Evolutionary conservation across 2,888 invertebrate species (phyloP).

Genomic region (Sphaerolaimus hirsutus): DNA sequence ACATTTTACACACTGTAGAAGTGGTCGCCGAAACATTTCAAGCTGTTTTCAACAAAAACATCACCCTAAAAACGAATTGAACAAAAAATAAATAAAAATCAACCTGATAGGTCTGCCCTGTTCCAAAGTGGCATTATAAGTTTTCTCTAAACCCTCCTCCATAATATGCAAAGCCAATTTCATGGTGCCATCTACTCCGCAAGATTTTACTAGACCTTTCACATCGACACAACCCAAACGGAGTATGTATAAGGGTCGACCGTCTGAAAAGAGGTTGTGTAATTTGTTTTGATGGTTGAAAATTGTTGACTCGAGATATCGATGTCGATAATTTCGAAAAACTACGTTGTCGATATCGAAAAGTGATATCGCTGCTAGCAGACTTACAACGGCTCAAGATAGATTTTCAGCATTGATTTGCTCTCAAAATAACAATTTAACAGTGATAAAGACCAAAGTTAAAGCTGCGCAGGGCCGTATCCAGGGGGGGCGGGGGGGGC

Average conservation of each 20-base stretch:
- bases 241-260: constrained; percentile 62
- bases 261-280: constrained; percentile 36
- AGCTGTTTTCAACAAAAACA: too few relatives aligned
- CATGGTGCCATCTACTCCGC: constrained; percentile 67
- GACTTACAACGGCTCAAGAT: neutral
- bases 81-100: too few relatives aligned
- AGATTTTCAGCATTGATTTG: neutral
- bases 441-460: neutral
- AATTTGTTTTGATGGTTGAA: too few relatives aligned
- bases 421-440: neutral
- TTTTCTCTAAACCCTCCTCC: constrained; percentile 41
- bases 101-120: constrained; percentile 51
- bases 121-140: constrained; percentile 58
- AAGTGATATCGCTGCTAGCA: too few relatives aligned
- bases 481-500: too few relatives aligned
- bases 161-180: constrained; percentile 39
- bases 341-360: too few relatives aligned
- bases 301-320: too few relatives aligned
- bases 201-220: constrained; percentile 68
- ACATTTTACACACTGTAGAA: too few relatives aligned
- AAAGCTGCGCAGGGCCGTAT: too few relatives aligned
- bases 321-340: too few relatives aligned
- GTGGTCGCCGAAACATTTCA: too few relatives aligned
- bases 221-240: constrained; percentile 81
- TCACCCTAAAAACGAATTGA: too few relatives aligned